These are phyloP conservation scores for Pipistrellus nathusii DNA, from an alignment of 2,797 vertebrate genomes.

Conservation along the genomic window DNA sequence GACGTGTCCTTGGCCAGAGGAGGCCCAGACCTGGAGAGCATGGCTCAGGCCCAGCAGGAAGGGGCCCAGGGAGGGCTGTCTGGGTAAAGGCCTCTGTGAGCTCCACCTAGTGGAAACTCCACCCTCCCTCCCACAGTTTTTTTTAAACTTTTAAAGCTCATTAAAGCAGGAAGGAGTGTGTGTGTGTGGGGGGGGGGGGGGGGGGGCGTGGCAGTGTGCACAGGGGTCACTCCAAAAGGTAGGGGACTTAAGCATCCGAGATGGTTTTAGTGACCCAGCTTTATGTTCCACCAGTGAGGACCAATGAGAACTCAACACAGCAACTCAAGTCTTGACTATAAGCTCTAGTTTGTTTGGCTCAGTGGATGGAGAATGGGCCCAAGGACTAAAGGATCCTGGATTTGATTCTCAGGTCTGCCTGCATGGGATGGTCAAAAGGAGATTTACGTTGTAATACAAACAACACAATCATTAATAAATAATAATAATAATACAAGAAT, in stretches of 20 bases:
- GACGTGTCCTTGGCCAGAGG: background rate
- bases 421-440: background rate
- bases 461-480: background rate
- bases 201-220: background rate
- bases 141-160: slow-evolving; percentile 45
- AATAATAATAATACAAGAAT: background rate
- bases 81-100: slow-evolving; percentile 15
- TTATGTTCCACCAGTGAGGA: background rate
- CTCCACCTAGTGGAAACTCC: slow-evolving; percentile 28
- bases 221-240: background rate
- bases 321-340: background rate
- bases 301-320: background rate
- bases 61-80: background rate
- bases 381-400: too few species aligned
- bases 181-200: too few species aligned
- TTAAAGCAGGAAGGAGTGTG: background rate
- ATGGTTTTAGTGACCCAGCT: slow-evolving; percentile 32
- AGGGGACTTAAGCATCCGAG: background rate
- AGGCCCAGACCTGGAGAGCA: background rate
- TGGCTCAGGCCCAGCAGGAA: background rate
- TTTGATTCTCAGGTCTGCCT: too few species aligned
- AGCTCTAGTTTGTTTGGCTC: too few species aligned
- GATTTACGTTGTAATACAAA: background rate
- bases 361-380: too few species aligned
- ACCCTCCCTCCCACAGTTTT: slow-evolving; percentile 12